Base-by-base conservation (phyloP, 1,140 invertebrate species). In the Pararge aegeria region DNA sequence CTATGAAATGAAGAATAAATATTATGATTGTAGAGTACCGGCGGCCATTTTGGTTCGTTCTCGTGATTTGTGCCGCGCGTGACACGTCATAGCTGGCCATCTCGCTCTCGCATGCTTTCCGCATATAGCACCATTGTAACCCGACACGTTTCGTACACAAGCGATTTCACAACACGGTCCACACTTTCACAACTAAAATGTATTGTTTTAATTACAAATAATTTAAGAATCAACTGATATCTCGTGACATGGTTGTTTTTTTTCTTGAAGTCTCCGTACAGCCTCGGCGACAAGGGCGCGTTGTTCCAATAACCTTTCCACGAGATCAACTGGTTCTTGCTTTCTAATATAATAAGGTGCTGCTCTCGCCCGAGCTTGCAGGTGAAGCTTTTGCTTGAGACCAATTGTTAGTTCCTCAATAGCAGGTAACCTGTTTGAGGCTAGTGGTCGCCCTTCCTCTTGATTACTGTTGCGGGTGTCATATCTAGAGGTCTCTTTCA, bases 51-150 rank as follows among this genome's bases (percentile, higher is more conserved):
- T 88, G 83, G 74, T 80, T 87, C 70, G 80, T 78, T 89, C 87
- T 89, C 85, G 85, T 88, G 87, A 88, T 84, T 87, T 75, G 81
- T 85, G 73, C 81, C 76, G 77, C 75, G 73, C 74, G 74, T 80
- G 85, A 88, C 87, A 89, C 87, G 87, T 88, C 85, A 89, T 78
- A 83, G 73, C 70, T 76, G 69, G 74, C 77, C 78, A 70, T 89
- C 87, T 83, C 83, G 70, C 65, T 89, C 87, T 79, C 66, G 69
- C 84, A 80, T 77, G 75, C 80, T 81, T 80, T 86, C 85, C 83
- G 85, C 85, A 85, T 88, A 89, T 89, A 89, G 85, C 87, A 89
- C 87, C 87, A 89, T 88, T 88, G 87, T 89, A 89, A 89, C 78
- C 87, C 87, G 87, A 89, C 87, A 89, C 87, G 85, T 86, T 87